A percentile compares a stretch with the other conserved stretches of the same genome.
phyloP scores from a whole-genome alignment of 2,113 vertebrate genomes.

The Scomber colias region DNA sequence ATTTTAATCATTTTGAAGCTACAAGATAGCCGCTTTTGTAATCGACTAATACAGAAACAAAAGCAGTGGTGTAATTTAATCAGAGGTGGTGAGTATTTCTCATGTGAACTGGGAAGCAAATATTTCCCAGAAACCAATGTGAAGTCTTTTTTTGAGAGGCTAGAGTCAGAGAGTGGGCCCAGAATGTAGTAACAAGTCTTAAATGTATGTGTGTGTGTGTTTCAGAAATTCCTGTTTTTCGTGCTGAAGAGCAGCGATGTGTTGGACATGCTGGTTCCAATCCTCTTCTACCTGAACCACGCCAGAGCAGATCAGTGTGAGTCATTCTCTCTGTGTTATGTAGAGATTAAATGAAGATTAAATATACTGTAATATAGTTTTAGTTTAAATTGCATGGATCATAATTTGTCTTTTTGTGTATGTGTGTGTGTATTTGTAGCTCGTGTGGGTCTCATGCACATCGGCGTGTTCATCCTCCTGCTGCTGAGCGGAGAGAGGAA shows the following conservation, averaged over 20 bases:
- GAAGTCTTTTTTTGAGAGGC: no score
- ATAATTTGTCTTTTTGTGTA: accelerated
- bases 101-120: no score
- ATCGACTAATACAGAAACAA: no score
- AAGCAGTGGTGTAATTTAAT: no score
- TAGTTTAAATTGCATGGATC: neutral
- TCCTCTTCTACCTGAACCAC: slow-evolving; percentile 95
- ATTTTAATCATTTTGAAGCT: no score
- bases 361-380: neutral
- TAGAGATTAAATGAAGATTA: neutral
- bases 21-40: no score
- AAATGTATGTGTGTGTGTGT: slow-evolving; percentile 6
- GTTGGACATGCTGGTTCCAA: slow-evolving; percentile 94
- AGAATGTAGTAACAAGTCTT: no score
- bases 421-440: slow-evolving; percentile 76
- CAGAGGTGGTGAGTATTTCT: no score
- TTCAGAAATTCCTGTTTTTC: slow-evolving; percentile 97
- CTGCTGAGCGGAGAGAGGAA: slow-evolving; percentile 97
- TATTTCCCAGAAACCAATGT: no score
- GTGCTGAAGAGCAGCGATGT: slow-evolving; percentile 98
- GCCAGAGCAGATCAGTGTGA: slow-evolving; percentile 96
- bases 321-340: slow-evolving; percentile 39
- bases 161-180: no score
- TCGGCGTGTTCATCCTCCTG: slow-evolving; percentile 96
- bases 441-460: slow-evolving; percentile 96